Percentiles rank a stretch among this genome's conserved stretches.
Evolutionary conservation across 2,113 vertebrate genomes (phyloP).

Genomic region (Spea bombifrons): DNA sequence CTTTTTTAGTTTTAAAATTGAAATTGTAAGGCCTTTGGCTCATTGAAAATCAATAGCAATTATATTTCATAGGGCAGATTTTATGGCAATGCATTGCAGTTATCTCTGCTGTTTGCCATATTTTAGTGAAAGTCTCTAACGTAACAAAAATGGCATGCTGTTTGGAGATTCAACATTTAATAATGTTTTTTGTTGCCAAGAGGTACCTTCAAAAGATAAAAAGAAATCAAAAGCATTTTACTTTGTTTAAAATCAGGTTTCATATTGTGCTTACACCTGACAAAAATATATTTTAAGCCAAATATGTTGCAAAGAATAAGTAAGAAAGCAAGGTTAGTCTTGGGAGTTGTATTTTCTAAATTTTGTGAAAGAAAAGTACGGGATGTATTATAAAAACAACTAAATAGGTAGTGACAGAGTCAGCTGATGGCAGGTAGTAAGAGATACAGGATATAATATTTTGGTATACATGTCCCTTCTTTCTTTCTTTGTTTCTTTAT

Average conservation of each 20-base stretch:
- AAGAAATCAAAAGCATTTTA: neutral
- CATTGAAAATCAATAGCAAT: constrained; percentile 35
- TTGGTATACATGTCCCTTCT: no score
- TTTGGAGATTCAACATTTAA: neutral
- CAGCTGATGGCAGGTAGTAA: no score
- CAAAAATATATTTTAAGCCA: no score
- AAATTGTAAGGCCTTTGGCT: constrained; percentile 36
- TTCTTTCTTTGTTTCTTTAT: neutral
- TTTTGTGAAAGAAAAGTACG: no score
- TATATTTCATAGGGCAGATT: constrained; percentile 24
- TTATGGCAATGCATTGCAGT: neutral
- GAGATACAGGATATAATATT: no score
- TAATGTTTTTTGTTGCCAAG: neutral
- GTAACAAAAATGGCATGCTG: neutral
- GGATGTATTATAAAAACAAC: no score
- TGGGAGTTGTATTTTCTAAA: no score
- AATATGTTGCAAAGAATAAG: no score
- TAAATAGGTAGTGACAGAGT: no score
- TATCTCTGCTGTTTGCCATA: constrained; percentile 6
- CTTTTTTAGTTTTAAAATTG: constrained; percentile 30
- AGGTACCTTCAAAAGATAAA: neutral
- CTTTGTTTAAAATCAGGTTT: neutral
- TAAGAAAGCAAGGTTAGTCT: no score
- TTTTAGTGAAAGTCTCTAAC: neutral
- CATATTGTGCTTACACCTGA: neutral